Percentiles rank a stretch among this genome's conserved stretches.
phyloP scores from a whole-genome alignment of 2,797 vertebrate species.

The Vultur gryphus region DNA sequence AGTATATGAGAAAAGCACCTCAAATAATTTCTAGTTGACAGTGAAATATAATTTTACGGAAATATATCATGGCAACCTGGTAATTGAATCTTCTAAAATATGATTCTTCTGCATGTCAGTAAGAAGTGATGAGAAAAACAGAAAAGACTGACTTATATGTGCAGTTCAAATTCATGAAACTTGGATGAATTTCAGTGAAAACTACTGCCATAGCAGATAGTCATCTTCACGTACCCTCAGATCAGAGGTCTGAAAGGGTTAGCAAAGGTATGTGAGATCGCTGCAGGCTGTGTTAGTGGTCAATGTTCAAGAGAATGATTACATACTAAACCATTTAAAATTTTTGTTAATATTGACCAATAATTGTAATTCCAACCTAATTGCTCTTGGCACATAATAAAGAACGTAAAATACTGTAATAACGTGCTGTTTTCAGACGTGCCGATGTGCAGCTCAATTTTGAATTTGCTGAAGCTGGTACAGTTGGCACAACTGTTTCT shows the following conservation, averaged over 20 bases:
- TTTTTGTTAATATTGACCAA: not conserved
- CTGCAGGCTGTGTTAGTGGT: not conserved
- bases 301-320: not conserved
- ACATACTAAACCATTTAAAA: not conserved
- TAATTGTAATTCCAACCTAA: not conserved
- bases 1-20: not conserved
- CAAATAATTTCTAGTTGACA: not conserved
- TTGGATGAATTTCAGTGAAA: not conserved
- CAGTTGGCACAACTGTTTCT: not conserved
- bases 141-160: not conserved
- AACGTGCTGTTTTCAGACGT: not conserved
- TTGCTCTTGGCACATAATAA: not conserved
- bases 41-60: not conserved
- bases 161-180: not conserved
- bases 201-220: not conserved
- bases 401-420: not conserved
- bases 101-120: not conserved
- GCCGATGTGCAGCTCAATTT: rapidly evolving
- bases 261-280: not conserved
- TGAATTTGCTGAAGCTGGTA: not conserved
- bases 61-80: not conserved
- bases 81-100: not conserved
- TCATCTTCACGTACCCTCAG: not conserved
- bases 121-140: not conserved
- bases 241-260: not conserved